Conservation (phyloP, 1,140 invertebrate species). For the Venturia canescens region DNA sequence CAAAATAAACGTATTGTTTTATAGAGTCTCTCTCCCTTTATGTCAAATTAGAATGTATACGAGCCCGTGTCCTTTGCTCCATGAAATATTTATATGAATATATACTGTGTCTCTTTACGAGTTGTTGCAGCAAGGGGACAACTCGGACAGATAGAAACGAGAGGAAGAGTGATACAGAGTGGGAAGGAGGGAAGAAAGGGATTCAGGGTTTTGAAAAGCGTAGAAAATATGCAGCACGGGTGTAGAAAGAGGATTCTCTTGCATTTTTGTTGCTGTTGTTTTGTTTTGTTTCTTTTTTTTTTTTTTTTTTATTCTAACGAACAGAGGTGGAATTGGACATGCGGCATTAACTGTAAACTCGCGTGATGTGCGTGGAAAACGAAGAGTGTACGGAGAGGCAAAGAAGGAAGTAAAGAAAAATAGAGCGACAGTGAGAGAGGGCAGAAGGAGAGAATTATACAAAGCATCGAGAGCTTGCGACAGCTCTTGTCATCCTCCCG, state of each 20-base stretch:
- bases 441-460: constrained; percentile 1
- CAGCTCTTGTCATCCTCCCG: constrained; percentile 35
- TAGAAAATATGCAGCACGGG: constrained; percentile 6
- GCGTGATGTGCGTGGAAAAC: constrained; percentile 28
- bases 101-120: not conserved
- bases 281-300: no score
- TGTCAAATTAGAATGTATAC: constrained; percentile 39
- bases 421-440: no score
- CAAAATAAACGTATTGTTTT: constrained; percentile 36
- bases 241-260: not conserved
- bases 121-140: constrained; percentile 27
- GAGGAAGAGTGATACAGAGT: not conserved
- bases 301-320: constrained; percentile 24
- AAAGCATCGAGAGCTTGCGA: constrained; percentile 28
- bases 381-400: constrained; percentile 13
- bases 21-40: not conserved
- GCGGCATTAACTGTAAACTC: constrained; percentile 35
- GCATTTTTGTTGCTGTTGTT: no score
- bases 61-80: not conserved
- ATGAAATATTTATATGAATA: constrained; percentile 24
- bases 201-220: not conserved
- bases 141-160: constrained; percentile 9
- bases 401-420: not conserved
- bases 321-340: constrained; percentile 35
- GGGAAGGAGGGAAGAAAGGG: not conserved